Base-by-base conservation (phyloP, 2,797 vertebrate genomes). In the Pseudomugil gertrudae region DNA sequence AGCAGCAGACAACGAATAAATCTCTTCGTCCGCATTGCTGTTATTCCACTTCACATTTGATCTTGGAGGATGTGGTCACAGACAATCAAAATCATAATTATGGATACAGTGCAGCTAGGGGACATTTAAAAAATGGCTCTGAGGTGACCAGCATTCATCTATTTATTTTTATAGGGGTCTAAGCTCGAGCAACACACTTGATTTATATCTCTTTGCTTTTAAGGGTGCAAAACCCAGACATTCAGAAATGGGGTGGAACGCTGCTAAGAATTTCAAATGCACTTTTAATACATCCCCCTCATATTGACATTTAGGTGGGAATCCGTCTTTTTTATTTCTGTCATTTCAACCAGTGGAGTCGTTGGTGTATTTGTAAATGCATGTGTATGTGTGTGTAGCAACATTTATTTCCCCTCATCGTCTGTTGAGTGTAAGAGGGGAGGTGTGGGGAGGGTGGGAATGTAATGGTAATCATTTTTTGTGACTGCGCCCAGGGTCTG, bases 211-310 rank as follows among this genome's bases (percentile, higher is more conserved):
- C 67, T 75, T 70, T 88, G 92, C 93, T 93, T 93, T 94, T 93
- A 94, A 93, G 90, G 90, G 93, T 92, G 89, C 91, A 89, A 84
- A 92, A 92, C 91, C 93, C 85, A 89, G 89, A 92, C 90, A 91
- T 91, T 84, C 84, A 88, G 89, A 91, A 93, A 90, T 88, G 91
- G 92, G 89, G 87, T 93, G 84, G 84, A 90, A 91, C 75, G 86
- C 92, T 90, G 92, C 87, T 92, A 91, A 92, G 93, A 94, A 94
- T 94, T 94, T 94, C 90, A 94, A 94, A 95, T 94, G 91, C 84
- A 90, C 90, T 91, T 93, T 93, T 92, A 93, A 93, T 93, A 91
- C 90, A 90, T 92, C 90, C 93, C 89, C 89, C 85, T 90, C 91
- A 92, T 94, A 94, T 93, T 92, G 93, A 93, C 89, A 88, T 92